Conservation (phyloP, 2,113 vertebrate genomes). For the Octodon degus region DNA sequence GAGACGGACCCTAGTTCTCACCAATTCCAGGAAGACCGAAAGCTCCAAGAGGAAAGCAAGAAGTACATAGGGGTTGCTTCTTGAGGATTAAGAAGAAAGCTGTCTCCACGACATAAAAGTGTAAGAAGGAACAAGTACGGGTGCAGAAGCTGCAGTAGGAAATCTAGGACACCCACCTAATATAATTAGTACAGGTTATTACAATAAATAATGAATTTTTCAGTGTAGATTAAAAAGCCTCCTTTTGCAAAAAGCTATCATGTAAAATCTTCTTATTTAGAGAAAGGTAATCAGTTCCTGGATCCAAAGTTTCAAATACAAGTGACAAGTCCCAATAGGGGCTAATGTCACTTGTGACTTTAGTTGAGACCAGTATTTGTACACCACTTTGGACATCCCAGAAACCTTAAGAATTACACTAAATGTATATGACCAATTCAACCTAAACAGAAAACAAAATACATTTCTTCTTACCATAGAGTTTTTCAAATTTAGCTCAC, state of each 20-base stretch:
- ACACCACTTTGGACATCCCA: neutral
- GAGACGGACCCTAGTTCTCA: neutral
- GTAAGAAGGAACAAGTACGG: neutral
- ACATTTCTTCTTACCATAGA: neutral
- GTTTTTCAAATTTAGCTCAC: neutral
- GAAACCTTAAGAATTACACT: neutral
- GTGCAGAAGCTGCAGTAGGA: neutral
- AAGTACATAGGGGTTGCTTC: neutral
- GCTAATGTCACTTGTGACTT: neutral
- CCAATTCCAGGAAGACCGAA: neutral
- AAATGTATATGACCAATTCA: neutral
- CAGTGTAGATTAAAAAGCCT: neutral
- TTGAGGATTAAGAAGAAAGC: neutral
- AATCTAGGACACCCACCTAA: neutral
- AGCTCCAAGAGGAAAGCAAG: neutral
- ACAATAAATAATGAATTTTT: neutral
- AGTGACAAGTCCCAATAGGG: neutral
- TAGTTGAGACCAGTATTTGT: neutral
- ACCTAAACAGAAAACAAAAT: neutral
- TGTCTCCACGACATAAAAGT: neutral
- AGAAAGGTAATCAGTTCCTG: neutral
- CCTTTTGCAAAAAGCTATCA: neutral
- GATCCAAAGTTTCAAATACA: neutral
- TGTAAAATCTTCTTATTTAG: neutral
- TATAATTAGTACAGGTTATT: neutral